Conservation (phyloP, 2,797 vertebrate species). For the Alcedo quadribrachys region DNA sequence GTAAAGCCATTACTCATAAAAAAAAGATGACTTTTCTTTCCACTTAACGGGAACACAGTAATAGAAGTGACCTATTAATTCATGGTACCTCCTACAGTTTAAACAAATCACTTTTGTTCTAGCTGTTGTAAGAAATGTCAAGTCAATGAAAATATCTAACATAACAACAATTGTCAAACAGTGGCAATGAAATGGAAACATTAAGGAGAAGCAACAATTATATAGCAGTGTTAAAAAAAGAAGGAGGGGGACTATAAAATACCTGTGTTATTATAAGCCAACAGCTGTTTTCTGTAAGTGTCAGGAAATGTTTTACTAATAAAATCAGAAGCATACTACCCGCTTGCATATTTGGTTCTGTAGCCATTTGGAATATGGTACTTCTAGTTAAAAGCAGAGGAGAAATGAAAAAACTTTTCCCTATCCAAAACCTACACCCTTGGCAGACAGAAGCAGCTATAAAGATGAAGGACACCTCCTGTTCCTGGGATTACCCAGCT, state of each 20-base stretch:
- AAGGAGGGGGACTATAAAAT: neutral
- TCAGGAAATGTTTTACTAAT: constrained; percentile 1
- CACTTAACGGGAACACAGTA: constrained; percentile 60
- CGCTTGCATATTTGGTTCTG: neutral
- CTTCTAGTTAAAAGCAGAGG: neutral
- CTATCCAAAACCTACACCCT: neutral
- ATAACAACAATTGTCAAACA: constrained; percentile 18
- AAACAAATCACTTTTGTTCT: constrained; percentile 54
- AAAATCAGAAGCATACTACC: neutral
- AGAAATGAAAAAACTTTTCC: neutral
- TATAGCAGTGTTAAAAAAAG: neutral
- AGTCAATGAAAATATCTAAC: constrained; percentile 1
- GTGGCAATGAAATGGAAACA: neutral
- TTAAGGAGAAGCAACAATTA: neutral
- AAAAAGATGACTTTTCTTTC: constrained; percentile 54
- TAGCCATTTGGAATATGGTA: neutral
- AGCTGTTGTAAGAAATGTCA: constrained; percentile 36
- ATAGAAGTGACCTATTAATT: constrained; percentile 61
- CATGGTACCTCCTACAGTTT: constrained; percentile 22
- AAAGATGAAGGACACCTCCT: neutral
- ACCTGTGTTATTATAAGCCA: neutral
- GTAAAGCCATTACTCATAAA: constrained; percentile 71
- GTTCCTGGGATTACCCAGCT: neutral
- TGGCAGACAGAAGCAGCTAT: neutral
- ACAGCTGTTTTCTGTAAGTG: neutral